A percentile compares a stretch with the other conserved stretches of the same genome.
Conservation (phyloP, 2,797 vertebrate genomes). For the Pitangus sulphuratus region DNA sequence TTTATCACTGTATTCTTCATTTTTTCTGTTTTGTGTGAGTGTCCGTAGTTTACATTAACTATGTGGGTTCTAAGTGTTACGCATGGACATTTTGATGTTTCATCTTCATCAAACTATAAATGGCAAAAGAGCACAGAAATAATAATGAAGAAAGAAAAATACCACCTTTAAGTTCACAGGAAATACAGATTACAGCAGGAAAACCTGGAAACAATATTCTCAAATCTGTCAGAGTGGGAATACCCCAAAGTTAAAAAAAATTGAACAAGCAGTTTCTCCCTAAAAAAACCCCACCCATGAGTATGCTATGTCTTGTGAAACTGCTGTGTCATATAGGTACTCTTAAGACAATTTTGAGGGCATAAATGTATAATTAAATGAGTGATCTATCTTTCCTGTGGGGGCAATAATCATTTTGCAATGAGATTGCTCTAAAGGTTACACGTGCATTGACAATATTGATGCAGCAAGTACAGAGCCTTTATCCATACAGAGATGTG, state of each 20-base stretch:
- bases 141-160: neutral
- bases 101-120: neutral
- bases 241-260: neutral
- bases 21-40: neutral
- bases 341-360: neutral
- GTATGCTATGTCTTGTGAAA: neutral
- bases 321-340: neutral
- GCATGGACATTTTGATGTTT: neutral
- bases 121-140: neutral
- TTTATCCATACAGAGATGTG: neutral
- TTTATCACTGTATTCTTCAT: neutral
- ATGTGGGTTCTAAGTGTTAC: neutral
- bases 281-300: neutral
- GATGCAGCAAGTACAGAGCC: conserved; percentile 6
- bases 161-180: neutral
- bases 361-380: neutral
- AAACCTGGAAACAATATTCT: neutral
- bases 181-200: neutral
- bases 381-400: conserved; percentile 9
- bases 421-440: conserved; percentile 3
- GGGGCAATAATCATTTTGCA: conserved; percentile 12
- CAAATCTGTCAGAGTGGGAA: neutral
- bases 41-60: neutral
- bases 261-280: neutral
- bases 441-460: conserved; percentile 27